Percentiles rank a stretch among this genome's conserved stretches.
Conservation (phyloP, 2,797 vertebrate species). For the Capromys pilorides region DNA sequence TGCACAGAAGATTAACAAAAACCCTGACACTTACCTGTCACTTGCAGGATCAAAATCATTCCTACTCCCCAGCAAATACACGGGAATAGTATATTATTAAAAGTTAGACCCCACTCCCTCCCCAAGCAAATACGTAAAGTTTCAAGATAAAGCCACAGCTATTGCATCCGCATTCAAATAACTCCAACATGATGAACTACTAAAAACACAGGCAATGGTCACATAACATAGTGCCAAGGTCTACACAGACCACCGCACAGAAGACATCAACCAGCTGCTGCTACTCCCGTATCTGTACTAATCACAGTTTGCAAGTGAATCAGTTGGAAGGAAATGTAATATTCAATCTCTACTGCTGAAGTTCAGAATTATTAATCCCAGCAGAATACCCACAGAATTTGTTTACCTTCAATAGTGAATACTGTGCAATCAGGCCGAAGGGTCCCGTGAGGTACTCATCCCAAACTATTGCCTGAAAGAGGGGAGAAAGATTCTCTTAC, state of each 20-base stretch:
- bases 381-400: neutral
- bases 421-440: constrained; percentile 97
- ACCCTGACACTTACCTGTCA: neutral
- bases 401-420: constrained; percentile 95
- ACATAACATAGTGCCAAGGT: neutral
- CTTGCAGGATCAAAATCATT: neutral
- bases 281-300: neutral
- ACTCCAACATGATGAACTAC: neutral
- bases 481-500: constrained; percentile 3
- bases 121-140: neutral
- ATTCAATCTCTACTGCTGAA: neutral
- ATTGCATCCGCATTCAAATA: neutral
- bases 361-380: neutral
- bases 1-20: constrained; percentile 30
- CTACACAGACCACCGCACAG: neutral
- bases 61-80: neutral
- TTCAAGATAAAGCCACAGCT: neutral
- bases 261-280: neutral
- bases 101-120: neutral
- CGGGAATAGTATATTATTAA: neutral
- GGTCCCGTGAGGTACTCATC: constrained; percentile 98
- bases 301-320: neutral
- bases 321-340: neutral
- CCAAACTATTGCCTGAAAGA: constrained; percentile 96
- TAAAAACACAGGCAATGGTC: neutral